phyloP scores from a whole-genome alignment of 2,797 vertebrate genomes.

The Xiphophorus birchmanni region DNA sequence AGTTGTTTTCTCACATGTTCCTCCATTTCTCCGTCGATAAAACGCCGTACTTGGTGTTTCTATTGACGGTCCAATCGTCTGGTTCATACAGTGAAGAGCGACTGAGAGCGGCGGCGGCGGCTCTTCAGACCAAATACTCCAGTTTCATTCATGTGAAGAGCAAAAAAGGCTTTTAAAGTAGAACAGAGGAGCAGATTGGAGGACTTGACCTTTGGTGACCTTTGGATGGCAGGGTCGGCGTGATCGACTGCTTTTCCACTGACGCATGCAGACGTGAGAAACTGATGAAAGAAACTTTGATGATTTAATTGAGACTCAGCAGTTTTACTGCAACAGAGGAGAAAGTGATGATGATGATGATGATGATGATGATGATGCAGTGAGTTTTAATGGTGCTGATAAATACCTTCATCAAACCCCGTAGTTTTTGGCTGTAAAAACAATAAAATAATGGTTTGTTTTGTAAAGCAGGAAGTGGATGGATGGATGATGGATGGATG shows the following conservation, averaged over 20 bases:
- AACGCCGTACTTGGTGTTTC: slow-evolving; percentile 39
- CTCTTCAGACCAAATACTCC: slow-evolving; percentile 33
- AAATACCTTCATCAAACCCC: neutral
- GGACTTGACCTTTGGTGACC: slow-evolving; percentile 33
- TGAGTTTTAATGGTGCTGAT: neutral
- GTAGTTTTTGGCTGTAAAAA: neutral
- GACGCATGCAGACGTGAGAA: neutral
- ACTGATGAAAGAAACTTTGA: slow-evolving; percentile 1
- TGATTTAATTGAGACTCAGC: neutral
- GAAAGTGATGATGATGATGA: neutral
- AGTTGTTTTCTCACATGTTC: neutral
- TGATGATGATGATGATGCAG: neutral
- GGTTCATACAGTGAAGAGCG: slow-evolving; percentile 40
- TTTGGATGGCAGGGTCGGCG: slow-evolving; percentile 1
- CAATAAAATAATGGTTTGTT: neutral
- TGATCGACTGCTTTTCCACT: neutral
- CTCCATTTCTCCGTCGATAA: slow-evolving; percentile 21
- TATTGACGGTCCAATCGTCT: slow-evolving; percentile 30
- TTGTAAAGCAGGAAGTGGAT: neutral
- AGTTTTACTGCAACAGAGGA: neutral
- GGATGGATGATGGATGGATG: neutral
- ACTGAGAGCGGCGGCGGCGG: slow-evolving; percentile 32
- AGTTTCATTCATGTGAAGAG: slow-evolving; percentile 36
- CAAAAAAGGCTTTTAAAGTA: slow-evolving; percentile 34
- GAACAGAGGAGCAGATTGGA: slow-evolving; percentile 35